Evolutionary conservation across 1,140 invertebrate genomes (phyloP).

Genomic region (Psix sp.): DNA sequence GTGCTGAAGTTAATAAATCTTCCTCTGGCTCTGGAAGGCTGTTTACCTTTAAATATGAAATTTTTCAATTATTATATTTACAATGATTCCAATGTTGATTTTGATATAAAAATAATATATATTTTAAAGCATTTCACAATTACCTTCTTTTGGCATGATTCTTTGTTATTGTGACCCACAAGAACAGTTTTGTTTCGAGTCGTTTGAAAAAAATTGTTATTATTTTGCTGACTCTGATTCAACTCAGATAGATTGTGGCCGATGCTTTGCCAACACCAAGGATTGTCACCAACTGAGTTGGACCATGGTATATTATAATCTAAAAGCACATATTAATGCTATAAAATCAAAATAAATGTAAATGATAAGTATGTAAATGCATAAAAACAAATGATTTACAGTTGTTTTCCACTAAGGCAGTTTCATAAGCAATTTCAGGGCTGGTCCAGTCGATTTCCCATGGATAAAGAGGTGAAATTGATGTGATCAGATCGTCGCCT

Average conservation of each 20-base stretch:
- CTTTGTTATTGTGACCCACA: constrained; percentile 58
- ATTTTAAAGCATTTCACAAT: too few relatives aligned
- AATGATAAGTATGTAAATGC: neutral
- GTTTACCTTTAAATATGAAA: constrained; percentile 47
- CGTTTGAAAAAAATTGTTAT: constrained; percentile 64
- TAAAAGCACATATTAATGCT: constrained; percentile 27
- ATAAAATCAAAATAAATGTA: neutral
- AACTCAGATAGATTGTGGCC: constrained; percentile 63
- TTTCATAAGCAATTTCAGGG: constrained; percentile 31
- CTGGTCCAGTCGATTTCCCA: constrained; percentile 71
- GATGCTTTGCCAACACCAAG: constrained; percentile 71
- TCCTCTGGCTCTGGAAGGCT: constrained; percentile 78
- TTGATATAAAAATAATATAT: too few relatives aligned
- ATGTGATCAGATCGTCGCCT: constrained; percentile 58
- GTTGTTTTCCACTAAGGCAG: constrained; percentile 38
- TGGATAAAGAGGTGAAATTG: constrained; percentile 67
- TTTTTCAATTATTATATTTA: too few relatives aligned
- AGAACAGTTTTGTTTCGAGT: constrained; percentile 65
- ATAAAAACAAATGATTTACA: constrained; percentile 2
- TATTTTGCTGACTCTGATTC: constrained; percentile 63
- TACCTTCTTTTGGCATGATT: constrained; percentile 63
- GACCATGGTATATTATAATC: constrained; percentile 70
- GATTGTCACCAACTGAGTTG: constrained; percentile 67
- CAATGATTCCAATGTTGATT: too few relatives aligned
- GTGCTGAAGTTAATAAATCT: constrained; percentile 83